Conservation (phyloP, 1,140 invertebrate species). For the Drosophila nigromelanica region DNA sequence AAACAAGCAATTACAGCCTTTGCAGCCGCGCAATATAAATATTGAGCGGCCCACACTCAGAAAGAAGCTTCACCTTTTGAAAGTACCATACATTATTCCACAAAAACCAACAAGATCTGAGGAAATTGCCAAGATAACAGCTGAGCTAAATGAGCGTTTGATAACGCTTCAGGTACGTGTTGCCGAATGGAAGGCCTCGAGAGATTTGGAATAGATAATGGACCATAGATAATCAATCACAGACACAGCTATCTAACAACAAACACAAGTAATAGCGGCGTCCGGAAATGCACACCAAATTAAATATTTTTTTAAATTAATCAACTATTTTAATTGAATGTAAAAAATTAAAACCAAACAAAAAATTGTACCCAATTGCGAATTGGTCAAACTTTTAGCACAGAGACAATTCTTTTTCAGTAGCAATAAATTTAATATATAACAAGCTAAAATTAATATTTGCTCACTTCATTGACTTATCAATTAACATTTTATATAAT, state of each 20-base stretch:
- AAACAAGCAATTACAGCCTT: background rate
- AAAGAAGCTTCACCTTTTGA: conserved; percentile 10
- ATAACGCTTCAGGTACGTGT: conserved; percentile 11
- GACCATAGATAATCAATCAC: background rate
- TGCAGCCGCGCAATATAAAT: conserved; percentile 6
- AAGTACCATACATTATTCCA: conserved; percentile 3
- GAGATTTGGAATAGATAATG: background rate
- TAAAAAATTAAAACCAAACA: too few relatives aligned
- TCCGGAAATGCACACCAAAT: conserved; percentile 9
- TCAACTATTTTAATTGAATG: too few relatives aligned
- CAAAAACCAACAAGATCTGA: conserved; percentile 30
- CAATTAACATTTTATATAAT: too few relatives aligned
- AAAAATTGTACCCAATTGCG: too few relatives aligned
- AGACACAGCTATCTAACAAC: too few relatives aligned
- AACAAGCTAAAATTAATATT: background rate
- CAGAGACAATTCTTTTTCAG: too few relatives aligned
- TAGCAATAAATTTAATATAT: background rate
- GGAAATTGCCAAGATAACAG: conserved; percentile 20
- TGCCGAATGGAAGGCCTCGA: conserved; percentile 28
- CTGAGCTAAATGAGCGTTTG: conserved; percentile 20
- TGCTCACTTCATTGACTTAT: too few relatives aligned
- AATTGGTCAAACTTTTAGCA: background rate
- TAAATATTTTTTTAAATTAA: background rate
- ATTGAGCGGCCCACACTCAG: conserved; percentile 18
- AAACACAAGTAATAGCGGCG: too few relatives aligned